Conservation (phyloP, 2,113 vertebrate species). For the Euleptes europaea region DNA sequence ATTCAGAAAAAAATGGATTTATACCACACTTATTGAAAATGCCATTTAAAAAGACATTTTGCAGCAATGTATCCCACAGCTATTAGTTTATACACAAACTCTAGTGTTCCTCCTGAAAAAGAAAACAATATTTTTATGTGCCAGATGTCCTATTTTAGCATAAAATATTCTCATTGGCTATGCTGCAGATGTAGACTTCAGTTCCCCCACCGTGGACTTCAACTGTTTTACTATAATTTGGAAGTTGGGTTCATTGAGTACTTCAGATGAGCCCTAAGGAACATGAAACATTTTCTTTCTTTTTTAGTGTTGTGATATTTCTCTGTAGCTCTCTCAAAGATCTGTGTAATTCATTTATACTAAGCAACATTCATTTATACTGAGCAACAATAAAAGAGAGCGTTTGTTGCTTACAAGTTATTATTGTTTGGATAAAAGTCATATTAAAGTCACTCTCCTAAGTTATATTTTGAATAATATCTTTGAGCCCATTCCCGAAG, state of each 20-base stretch:
- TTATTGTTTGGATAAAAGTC: background rate
- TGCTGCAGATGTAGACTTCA: background rate
- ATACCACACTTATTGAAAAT: conserved; percentile 25
- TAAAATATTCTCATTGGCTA: conserved; percentile 27
- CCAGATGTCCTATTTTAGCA: conserved; percentile 1
- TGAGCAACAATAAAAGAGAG: conserved; percentile 2
- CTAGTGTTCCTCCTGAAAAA: conserved; percentile 27
- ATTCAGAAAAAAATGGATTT: conserved; percentile 38
- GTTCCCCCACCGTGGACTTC: conserved; percentile 7
- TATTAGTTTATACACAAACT: conserved; percentile 13
- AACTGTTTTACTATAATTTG: background rate
- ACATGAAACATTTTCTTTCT: background rate
- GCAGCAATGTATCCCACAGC: background rate
- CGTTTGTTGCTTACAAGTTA: conserved; percentile 30
- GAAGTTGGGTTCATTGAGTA: conserved; percentile 2
- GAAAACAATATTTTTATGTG: conserved; percentile 28
- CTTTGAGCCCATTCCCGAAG: too few species aligned
- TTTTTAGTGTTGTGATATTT: conserved; percentile 16
- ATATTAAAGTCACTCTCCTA: background rate
- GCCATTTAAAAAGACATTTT: conserved; percentile 48
- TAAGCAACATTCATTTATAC: conserved; percentile 23
- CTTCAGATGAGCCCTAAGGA: conserved; percentile 27
- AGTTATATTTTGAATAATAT: background rate
- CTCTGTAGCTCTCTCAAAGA: conserved; percentile 28
- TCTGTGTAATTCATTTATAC: conserved; percentile 3